Conservation (phyloP, 1,140 invertebrate species). For the Gonatopus flavifemur region DNA sequence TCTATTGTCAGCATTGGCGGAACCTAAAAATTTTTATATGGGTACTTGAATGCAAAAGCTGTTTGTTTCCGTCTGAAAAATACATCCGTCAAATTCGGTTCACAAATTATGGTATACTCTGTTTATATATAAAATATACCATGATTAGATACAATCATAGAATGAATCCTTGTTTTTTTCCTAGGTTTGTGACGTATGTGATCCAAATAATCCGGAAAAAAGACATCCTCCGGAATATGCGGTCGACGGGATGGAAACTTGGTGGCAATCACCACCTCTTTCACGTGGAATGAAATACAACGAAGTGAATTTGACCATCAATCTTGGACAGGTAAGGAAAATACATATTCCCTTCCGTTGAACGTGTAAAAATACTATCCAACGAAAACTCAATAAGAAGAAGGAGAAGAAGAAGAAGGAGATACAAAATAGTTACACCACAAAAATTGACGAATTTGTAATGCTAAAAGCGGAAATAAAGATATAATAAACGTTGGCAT, state of each 20-base stretch:
- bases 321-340: slow-evolving; percentile 90
- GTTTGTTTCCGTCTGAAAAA: background rate
- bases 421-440: too few relatives aligned
- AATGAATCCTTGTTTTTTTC: background rate
- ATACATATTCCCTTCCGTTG: too few relatives aligned
- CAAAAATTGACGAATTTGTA: too few relatives aligned
- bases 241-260: slow-evolving; percentile 91
- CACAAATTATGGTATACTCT: background rate
- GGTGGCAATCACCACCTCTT: slow-evolving; percentile 98
- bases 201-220: slow-evolving; percentile 71
- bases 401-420: too few relatives aligned
- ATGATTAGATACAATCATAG: background rate
- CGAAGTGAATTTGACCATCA: slow-evolving; percentile 95
- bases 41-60: too few relatives aligned
- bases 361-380: too few relatives aligned
- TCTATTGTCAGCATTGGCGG: too few relatives aligned
- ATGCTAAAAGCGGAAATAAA: too few relatives aligned
- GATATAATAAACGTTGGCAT: too few relatives aligned
- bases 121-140: background rate
- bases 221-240: slow-evolving; percentile 87
- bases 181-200: slow-evolving; percentile 93
- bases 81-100: background rate
- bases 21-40: too few relatives aligned
- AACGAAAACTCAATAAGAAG: too few relatives aligned
- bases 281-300: slow-evolving; percentile 96